These are phyloP conservation scores for Saturnia pavonia DNA, from an alignment of 2,888 invertebrate genomes.

Conservation along the genomic window DNA sequence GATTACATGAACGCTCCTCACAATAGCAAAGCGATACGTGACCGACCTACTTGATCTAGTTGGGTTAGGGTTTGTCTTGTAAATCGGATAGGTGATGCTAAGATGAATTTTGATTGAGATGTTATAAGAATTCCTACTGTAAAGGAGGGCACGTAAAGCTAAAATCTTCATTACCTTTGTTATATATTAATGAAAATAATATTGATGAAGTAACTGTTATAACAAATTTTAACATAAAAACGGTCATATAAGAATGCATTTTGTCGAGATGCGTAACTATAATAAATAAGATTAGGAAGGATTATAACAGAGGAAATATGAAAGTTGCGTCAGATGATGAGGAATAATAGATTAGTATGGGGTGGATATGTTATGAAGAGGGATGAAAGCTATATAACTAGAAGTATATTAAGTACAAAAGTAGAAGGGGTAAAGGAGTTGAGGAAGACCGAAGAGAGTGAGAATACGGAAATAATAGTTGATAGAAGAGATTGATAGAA, in stretches of 20 bases:
- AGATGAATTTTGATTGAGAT: constrained; percentile 7
- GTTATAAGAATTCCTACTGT: neutral
- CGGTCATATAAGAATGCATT: neutral
- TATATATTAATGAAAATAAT: too few relatives aligned
- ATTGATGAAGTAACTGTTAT: neutral
- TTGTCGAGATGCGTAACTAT: too few relatives aligned
- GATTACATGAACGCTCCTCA: constrained; percentile 63
- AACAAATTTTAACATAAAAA: neutral
- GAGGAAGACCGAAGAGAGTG: neutral
- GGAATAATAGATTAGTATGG: neutral
- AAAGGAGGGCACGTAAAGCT: neutral
- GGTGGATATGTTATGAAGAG: neutral
- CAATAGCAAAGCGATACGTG: constrained; percentile 69
- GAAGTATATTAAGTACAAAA: neutral
- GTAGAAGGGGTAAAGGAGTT: neutral
- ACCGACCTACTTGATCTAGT: constrained; percentile 60
- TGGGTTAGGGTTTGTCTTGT: constrained; percentile 52
- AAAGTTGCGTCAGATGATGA: neutral
- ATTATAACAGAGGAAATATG: neutral
- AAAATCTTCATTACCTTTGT: too few relatives aligned
- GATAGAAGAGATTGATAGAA: neutral
- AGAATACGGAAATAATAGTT: neutral
- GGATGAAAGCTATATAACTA: neutral
- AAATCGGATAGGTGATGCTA: constrained; percentile 4
- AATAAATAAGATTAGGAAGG: neutral